Base-by-base conservation (phyloP, 2,113 vertebrate genomes). In the Phrynocephalus versicolor region DNA sequence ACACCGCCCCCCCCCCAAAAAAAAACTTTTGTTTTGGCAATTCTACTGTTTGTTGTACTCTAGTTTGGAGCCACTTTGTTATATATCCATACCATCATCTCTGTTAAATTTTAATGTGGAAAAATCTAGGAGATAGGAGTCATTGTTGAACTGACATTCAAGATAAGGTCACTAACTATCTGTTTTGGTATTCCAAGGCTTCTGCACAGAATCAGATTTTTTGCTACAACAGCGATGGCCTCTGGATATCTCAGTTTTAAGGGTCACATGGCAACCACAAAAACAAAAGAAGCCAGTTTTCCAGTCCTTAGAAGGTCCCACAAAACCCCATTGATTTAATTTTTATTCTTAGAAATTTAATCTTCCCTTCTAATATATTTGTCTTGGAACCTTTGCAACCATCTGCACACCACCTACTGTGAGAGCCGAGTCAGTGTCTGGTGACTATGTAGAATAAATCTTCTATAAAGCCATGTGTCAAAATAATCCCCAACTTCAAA, bases 141-240 rank as follows among this genome's bases (percentile, higher is more conserved):
- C 81, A 72, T 85, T 45, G 35, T 70, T 87, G 88, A 91, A 58
- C 79, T 86, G 82, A 86, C 67, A 84, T 25, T 82, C 72, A 69
- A 85, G 83, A 70, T 88, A 91, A 94, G 83, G 88, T 92, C 88
- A 87, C 93, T 93, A 94, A 87, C 93, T 93, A 94, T 94, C 94
- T 94, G 94, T 88, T 94, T 88, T 14, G 60, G 41, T 6, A 85
- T 79, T 77, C 84, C 88, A 86, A 89, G 88, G 85, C 90, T 90
- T 89, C 77, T 91, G 80, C 65, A 83, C 77, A 88, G 82, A 91
- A 90, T 90, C 88, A 88, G 69, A 33, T 91, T 93, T 62, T n/a
- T 89, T 88, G 60, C 67, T 58, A 87, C 86, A 76, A 82, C 79
- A 92, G 0, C 77, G 85, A 83, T 82, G 89, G 77, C 23, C 41